Evolutionary conservation across 30 jellyfish, hydroid and myxozoan species (phyloP).

Genomic region (Pelagia noctiluca): DNA sequence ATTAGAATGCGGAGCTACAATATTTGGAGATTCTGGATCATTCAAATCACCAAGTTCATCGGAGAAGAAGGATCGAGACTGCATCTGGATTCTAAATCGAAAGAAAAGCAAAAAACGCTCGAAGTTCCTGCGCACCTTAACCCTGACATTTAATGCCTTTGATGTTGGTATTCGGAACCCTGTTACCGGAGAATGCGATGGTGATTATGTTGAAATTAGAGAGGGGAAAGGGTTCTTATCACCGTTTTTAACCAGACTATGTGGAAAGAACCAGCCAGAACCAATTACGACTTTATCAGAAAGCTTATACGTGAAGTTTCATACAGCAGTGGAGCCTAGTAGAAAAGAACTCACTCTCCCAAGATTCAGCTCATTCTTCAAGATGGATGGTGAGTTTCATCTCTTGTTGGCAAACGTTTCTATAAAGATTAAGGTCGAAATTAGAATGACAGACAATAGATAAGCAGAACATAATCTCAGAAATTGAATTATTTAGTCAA

Average conservation of each 20-base stretch:
- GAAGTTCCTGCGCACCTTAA: conserved; percentile 25
- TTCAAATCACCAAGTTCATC: conserved; percentile 38
- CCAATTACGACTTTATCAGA: conserved; percentile 81
- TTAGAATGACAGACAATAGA: too few relatives aligned
- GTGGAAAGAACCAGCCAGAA: conserved; percentile 82
- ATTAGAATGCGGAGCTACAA: conserved; percentile 90
- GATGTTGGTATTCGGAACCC: conserved; percentile 69
- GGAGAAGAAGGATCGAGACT: conserved; percentile 48
- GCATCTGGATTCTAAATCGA: conserved; percentile 85
- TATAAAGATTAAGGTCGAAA: too few relatives aligned
- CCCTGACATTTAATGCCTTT: conserved; percentile 77
- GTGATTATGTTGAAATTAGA: conserved; percentile 85
- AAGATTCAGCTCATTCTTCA: conserved; percentile 58
- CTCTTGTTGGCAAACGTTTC: background rate
- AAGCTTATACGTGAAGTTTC: conserved; percentile 79
- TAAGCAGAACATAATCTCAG: too few relatives aligned
- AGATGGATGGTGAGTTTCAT: conserved; percentile 75
- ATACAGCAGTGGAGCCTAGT: conserved; percentile 10
- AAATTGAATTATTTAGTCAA: too few relatives aligned
- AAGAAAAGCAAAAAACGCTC: background rate
- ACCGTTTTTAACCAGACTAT: conserved; percentile 72
- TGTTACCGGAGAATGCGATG: conserved; percentile 76
- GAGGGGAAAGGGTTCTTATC: conserved; percentile 94
- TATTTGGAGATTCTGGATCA: conserved; percentile 62
- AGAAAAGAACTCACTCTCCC: conserved; percentile 22